Base-by-base conservation (phyloP, 2,113 vertebrate species). In the Anoura caudifer region DNA sequence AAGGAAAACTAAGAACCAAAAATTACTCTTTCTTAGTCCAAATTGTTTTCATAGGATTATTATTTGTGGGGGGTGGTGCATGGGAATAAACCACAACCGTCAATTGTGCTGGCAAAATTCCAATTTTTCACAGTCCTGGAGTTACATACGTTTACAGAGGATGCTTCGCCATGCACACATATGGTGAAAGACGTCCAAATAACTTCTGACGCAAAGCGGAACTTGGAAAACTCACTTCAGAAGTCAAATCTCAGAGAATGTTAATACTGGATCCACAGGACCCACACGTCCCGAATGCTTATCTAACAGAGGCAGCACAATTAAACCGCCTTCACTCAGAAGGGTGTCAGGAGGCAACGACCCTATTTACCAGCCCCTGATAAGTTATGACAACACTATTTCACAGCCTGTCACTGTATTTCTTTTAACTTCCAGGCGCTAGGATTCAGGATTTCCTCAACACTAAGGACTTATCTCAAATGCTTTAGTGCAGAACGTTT, bases 251-350 rank as follows among this genome's bases (percentile, higher is more conserved):
- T 94, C 87, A 97, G 80, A 96, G 63, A 97, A 97, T 45, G 67
- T 95, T 92, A 97, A 88, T 96, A 97, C 89, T 97, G 90, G 92
- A 97, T 95, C 87, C 92, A 90, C 86, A 81, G 97, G 87, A 97
- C 95, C 96, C 96, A 98, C 82, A 95, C 79, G 69, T 97, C 93
- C 96, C 96, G 97, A 97, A 96, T 90, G 77, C 96, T 97, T 77
- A 96, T 96, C 96, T 26, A 98, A 97, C 70, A 56, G 85, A 96
- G 94, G 96, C 92, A 88, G 96, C 43, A 26, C 82, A 97, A 97
- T 96, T 69, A 95, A 95, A 97, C 91, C 85, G 89, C 81, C 96
- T 97, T 97, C 97, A 95, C 93, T 98, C 95, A 95, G n/a, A 97
- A 91, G 31, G 50, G 95, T 97, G 96, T 97, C 96, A 97, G 94